phyloP scores from a whole-genome alignment of 2,888 invertebrate species.

The Piscicola geometra region DNA sequence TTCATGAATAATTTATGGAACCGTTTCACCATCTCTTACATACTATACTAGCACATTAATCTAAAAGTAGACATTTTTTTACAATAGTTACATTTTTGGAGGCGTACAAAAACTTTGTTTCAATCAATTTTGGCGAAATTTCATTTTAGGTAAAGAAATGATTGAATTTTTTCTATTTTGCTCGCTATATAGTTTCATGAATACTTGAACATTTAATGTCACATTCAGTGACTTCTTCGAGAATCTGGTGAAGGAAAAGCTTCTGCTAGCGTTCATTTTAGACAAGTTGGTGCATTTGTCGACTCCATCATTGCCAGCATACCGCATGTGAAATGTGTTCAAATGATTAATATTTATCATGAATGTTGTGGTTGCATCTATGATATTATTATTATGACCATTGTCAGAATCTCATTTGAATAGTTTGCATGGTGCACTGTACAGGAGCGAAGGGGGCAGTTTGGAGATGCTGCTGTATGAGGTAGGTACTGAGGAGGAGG shows the following conservation, averaged over 20 bases:
- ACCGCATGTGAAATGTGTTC: neutral
- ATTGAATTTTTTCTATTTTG: too few relatives aligned
- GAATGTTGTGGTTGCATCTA: neutral
- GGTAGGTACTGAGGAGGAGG: neutral
- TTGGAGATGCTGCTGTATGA: conserved; percentile 1
- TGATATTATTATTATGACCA: neutral
- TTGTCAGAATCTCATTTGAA: neutral
- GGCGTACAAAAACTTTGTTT: neutral
- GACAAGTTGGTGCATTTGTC: neutral
- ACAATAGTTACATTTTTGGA: too few relatives aligned
- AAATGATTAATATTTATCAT: too few relatives aligned
- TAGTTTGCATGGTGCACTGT: neutral
- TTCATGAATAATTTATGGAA: neutral
- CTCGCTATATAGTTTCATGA: too few relatives aligned
- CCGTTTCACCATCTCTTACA: neutral
- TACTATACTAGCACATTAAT: too few relatives aligned
- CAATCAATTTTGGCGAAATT: neutral
- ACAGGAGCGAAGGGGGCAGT: neutral
- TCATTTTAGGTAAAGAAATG: too few relatives aligned
- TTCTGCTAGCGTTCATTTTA: neutral
- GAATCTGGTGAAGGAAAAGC: neutral
- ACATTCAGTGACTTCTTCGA: neutral
- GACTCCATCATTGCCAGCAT: neutral
- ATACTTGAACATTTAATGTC: too few relatives aligned
- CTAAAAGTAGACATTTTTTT: too few relatives aligned